Percentiles rank a stretch among this genome's conserved stretches.
phyloP scores from a whole-genome alignment of 2,113 vertebrate species.

The Ammospiza nelsoni region DNA sequence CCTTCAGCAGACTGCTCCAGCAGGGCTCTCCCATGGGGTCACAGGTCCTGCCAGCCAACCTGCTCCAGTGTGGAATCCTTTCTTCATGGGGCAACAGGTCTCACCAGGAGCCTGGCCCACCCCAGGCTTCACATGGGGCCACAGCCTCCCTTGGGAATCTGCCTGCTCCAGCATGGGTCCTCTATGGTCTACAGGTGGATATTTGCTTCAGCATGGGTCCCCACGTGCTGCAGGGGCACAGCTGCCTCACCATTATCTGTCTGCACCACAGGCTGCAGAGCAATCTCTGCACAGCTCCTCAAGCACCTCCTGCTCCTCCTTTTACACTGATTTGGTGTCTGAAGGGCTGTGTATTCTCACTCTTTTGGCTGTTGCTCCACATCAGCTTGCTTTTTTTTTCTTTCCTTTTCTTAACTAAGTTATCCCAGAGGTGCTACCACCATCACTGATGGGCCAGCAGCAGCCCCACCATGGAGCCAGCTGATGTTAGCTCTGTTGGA shows the following conservation, averaged over 20 bases:
- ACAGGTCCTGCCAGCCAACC: not conserved
- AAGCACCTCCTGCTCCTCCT: not conserved
- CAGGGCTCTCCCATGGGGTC: rapidly evolving
- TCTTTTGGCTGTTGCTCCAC: not conserved
- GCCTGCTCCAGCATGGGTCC: no score
- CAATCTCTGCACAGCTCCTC: not conserved
- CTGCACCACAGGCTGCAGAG: rapidly evolving
- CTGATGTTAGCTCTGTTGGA: not conserved
- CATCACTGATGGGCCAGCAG: not conserved
- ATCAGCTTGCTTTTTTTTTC: not conserved
- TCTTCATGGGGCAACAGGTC: not conserved
- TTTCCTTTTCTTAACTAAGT: not conserved
- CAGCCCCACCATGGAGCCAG: rapidly evolving
- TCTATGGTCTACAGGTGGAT: not conserved
- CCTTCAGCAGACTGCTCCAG: not conserved
- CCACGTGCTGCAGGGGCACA: not conserved
- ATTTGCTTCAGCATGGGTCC: not conserved
- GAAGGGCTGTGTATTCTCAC: not conserved
- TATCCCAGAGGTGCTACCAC: not conserved
- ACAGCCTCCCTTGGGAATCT: not conserved
- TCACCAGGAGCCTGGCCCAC: not conserved
- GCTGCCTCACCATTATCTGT: not conserved
- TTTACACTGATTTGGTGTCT: not conserved
- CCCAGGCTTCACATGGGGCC: not conserved
- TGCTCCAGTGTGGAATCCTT: no score